phyloP scores from a whole-genome alignment of 2,113 vertebrate genomes.

The Ictidomys tridecemlineatus region DNA sequence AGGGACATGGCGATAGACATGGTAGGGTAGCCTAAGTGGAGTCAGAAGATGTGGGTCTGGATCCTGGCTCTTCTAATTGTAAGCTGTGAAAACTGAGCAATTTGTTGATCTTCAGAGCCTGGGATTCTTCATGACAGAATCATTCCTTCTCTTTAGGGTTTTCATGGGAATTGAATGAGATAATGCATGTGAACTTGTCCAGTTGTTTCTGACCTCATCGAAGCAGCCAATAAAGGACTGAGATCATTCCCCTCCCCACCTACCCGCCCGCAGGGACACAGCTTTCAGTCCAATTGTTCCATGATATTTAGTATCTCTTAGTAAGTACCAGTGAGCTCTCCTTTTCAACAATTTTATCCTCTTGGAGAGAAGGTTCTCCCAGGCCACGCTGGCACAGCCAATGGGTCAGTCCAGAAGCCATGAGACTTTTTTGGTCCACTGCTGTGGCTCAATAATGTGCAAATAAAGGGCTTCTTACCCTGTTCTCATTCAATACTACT shows the following conservation, averaged over 20 bases:
- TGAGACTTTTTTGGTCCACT: not conserved
- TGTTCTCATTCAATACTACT: not conserved
- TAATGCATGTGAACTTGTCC: not conserved
- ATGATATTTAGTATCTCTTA: not conserved
- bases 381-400: not conserved
- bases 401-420: not conserved
- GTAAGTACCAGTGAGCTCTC: not conserved
- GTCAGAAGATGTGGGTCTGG: not conserved
- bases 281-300: not conserved
- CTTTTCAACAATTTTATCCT: not conserved
- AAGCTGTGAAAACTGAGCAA: slow-evolving; percentile 29
- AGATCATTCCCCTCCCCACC: not conserved
- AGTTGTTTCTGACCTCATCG: slow-evolving; percentile 22
- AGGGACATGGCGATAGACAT: not conserved
- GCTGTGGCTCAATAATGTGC: not conserved
- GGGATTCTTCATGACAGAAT: not conserved
- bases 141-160: not conserved
- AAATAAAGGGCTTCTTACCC: not conserved
- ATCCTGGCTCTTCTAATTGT: not conserved
- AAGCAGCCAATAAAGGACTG: not conserved
- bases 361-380: not conserved
- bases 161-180: slow-evolving; percentile 20
- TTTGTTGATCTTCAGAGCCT: not conserved
- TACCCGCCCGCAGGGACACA: not conserved
- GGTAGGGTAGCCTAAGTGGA: not conserved